Base-by-base conservation (phyloP, 2,888 invertebrate genomes). In the Epinotia ramella region DNA sequence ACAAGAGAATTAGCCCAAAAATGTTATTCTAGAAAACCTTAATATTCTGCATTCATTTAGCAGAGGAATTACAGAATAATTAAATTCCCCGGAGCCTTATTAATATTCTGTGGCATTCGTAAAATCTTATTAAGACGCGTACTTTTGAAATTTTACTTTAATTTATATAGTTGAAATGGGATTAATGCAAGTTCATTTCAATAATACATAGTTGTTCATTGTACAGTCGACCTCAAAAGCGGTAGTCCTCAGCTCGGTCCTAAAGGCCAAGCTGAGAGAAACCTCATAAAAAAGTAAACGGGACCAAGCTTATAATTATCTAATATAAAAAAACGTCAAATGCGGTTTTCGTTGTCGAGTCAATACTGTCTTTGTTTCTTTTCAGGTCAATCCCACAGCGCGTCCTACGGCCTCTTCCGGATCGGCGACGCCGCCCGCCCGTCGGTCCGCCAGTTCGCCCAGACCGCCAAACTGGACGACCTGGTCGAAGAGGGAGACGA, bases 311-410 rank as follows among this genome's bases (percentile, higher is more conserved):
- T 28, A 28, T 28, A 28, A 28, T 3, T 28, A 28, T 28, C 24
- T 3, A 28, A 28, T 28, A 28, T 28, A 28, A 28, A 28, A 28
- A 28, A 28, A 28, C 2, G 2, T 9, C 40, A 40, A 40, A 81
- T 83, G 82, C 82, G 82, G 82, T 84, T 46, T 13, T 46, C 4
- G 46, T 46, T 13, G 46, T 46, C 46, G 13, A 46, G 46, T 49
- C 33, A 16, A 49, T 1, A 3, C 1, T 46, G 16, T 49, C 7
- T 16, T 69, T 60, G 4, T 46, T 9, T 94, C 20, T 4, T 65
- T 93, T 11, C 95, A 99, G 99, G 98, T 82, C 97, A 98, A 86
- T 97, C 97, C 46, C 99, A 99, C 93, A 97, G 97, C 88, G 93
- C 95, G 77, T 95, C 96, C 68, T 98, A 97, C 93, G 95, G 95